A percentile compares a stretch with the other conserved stretches of the same genome.
Evolutionary conservation across 2,113 vertebrate genomes (phyloP).

Genomic region (Crotophaga sulcirostris): DNA sequence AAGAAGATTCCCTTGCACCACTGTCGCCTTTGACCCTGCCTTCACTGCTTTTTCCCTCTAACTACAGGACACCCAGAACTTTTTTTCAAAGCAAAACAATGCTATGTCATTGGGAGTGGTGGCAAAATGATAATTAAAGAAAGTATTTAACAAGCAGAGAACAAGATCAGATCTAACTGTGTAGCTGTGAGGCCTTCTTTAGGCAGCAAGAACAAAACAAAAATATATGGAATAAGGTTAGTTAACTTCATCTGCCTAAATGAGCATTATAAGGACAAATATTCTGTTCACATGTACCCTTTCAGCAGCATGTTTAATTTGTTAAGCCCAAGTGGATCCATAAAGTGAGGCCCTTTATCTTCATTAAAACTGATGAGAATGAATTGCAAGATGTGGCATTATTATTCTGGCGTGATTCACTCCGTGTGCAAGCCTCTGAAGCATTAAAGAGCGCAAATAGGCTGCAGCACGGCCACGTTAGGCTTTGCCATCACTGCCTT

Average conservation of each 20-base stretch:
- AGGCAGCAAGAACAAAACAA: not conserved
- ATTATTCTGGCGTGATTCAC: constrained; percentile 52
- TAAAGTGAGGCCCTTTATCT: constrained; percentile 71
- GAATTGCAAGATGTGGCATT: constrained; percentile 55
- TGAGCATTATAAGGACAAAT: constrained; percentile 67
- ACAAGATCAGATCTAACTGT: not conserved
- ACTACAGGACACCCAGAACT: not conserved
- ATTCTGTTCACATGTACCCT: constrained; percentile 48
- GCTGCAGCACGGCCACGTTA: not conserved
- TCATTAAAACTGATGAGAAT: constrained; percentile 70
- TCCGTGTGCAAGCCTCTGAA: not conserved
- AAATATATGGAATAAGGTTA: constrained; percentile 29
- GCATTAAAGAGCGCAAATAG: constrained; percentile 4
- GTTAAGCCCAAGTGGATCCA: constrained; percentile 65
- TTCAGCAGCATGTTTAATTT: constrained; percentile 66
- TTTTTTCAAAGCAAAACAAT: constrained; percentile 19
- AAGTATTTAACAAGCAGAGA: not conserved
- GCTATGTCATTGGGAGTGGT: not conserved
- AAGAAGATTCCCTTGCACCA: not conserved
- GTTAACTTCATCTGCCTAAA: constrained; percentile 54
- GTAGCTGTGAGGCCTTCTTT: not conserved
- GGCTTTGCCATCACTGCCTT: not conserved
- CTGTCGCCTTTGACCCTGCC: not conserved
- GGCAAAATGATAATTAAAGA: not conserved
- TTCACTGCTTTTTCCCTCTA: rapidly evolving